phyloP scores from a whole-genome alignment of 2,888 invertebrate genomes.

The Tolmerus cingulatus region DNA sequence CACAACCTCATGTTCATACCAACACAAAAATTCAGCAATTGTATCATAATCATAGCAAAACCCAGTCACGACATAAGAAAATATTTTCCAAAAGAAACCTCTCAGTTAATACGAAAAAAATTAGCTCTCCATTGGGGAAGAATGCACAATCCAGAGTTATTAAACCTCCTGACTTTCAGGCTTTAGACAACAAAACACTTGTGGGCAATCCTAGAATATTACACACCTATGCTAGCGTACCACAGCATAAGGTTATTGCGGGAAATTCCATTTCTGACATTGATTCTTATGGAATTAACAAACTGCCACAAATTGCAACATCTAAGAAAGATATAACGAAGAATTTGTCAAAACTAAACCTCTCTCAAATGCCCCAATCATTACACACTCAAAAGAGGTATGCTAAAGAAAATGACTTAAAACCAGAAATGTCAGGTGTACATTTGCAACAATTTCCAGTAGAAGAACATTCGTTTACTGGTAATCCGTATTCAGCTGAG shows the following conservation, averaged over 20 bases:
- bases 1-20: conserved; percentile 45
- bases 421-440: background rate
- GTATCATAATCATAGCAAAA: conserved; percentile 54
- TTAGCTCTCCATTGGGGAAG: conserved; percentile 25
- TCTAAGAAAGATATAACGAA: conserved; percentile 57
- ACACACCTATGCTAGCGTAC: conserved; percentile 49
- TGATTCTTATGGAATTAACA: background rate
- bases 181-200: conserved; percentile 26
- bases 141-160: background rate
- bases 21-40: conserved; percentile 54
- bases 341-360: conserved; percentile 55
- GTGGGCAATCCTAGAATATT: conserved; percentile 41
- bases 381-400: background rate
- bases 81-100: conserved; percentile 45
- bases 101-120: conserved; percentile 50
- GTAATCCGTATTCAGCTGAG: background rate
- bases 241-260: conserved; percentile 38
- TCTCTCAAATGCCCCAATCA: conserved; percentile 48
- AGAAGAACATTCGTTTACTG: conserved; percentile 49
- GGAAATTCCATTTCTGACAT: background rate
- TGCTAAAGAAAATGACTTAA: conserved; percentile 20
- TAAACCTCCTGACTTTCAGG: conserved; percentile 41
- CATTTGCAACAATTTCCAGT: conserved; percentile 52
- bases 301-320: conserved; percentile 47
- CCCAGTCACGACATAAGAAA: conserved; percentile 51